phyloP scores from a whole-genome alignment of 2,113 vertebrate genomes.

The Forbesichthys agassizii region DNA sequence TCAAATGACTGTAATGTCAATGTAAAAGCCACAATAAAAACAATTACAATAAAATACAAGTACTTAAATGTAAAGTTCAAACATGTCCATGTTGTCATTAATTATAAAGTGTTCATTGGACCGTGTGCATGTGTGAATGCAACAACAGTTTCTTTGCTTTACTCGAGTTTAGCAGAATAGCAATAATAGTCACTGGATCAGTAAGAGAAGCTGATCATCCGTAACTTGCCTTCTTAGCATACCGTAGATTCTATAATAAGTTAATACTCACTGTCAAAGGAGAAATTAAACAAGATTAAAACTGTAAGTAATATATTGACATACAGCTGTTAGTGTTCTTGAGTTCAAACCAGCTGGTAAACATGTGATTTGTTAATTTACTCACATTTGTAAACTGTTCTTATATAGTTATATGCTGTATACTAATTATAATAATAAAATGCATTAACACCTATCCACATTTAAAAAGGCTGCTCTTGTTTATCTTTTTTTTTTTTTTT shows the following conservation, averaged over 20 bases:
- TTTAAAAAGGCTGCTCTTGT: no score
- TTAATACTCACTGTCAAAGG: background rate
- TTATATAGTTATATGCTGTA: no score
- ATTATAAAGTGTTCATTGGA: background rate
- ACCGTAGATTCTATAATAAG: conserved; percentile 1
- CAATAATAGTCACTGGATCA: background rate
- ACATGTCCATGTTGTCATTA: background rate
- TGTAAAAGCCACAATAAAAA: background rate
- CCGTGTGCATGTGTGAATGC: background rate
- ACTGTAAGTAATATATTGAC: no score
- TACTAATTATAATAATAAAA: no score
- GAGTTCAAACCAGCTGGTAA: no score
- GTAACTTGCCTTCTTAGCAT: background rate
- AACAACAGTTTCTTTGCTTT: background rate
- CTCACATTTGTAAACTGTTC: no score
- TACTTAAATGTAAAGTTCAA: background rate
- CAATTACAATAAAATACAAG: background rate
- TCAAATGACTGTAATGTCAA: conserved; percentile 4
- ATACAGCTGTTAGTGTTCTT: no score
- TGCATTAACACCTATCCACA: no score
- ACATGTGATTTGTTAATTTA: no score
- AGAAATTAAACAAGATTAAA: no score
- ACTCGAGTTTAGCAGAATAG: background rate
- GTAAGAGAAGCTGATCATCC: background rate
- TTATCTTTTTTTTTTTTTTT: no score